Evolutionary conservation across 2,113 vertebrate genomes (phyloP), one percentile per base, ranked within the genome.

Genomic region (Carettochelys insculpta): DNA sequence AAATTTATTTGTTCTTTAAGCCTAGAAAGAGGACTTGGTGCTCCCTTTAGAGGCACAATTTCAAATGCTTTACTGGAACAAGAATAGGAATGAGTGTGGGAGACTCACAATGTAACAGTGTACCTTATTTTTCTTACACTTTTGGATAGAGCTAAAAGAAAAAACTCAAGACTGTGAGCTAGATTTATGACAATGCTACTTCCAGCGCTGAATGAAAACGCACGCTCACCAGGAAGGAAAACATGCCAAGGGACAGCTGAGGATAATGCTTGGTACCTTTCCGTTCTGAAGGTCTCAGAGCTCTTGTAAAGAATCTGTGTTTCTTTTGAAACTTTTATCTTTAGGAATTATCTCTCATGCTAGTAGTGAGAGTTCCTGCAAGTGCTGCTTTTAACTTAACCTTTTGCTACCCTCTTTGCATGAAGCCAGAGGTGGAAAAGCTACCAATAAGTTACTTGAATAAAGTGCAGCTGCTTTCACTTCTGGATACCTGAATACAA

Each of bases 1-100:
- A 89, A 80, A 90, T 82, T 52, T 77, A 61, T 80, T 84, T 87
- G 77, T 41, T 79, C 2, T 65, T 76, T 88, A 76, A 86, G 71
- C 65, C 31, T 53, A 86, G 56, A 54, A 83, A 89, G 58, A 82
- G 5, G 52, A 22, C 31, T 83, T 79, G 31, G 52, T 86, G 71
- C 31, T 71, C 81, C 92, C 27, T 76, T 43, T n/a, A 54, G 94
- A 80, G 19, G 58, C 56, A 61, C 17, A 6, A 25, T 85, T 91
- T 25, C 65, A 75, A 17, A 7, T 56, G 45, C 41, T 85, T 80
- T 82, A 71, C 45, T 81, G 45, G 56, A 88, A 92, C 4, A 48
- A 65, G 76, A 73, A 85, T 34, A 52, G 51, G 19, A 3, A 50
- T 7, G 80, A 53, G n/a, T 6, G 3, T 5, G 8, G 27, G 89